Evolutionary conservation across 2,888 invertebrate genomes (phyloP), one percentile per base, ranked within the genome.

Genomic region (Tanypteryx hageni): DNA sequence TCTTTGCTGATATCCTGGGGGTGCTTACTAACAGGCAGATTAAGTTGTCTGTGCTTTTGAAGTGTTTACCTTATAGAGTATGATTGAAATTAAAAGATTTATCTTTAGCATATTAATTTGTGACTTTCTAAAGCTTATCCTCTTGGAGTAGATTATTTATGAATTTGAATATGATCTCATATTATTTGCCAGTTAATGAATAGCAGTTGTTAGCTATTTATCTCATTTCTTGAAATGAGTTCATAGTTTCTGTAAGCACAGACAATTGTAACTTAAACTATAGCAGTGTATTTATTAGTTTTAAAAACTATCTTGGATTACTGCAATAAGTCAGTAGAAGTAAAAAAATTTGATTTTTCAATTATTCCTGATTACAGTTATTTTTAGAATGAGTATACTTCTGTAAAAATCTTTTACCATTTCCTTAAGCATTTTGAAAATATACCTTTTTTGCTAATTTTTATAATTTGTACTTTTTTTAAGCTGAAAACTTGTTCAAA

Each of bases 1-100:
- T 89, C 89, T 89, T 89, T 89, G 68, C 89, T 89, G 89, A 89
- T 61, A 89, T 89, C 89, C 89, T 89, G 89, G 89, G 89, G 89
- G 89, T 89, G 89, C 89, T 89, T 89, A 89, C 89, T 89, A 89
- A 89, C 64, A 44, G 61, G 64, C 89, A 64, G 89, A 89, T 89
- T 89, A n/a, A 89, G 44, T 89, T 89, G 89, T 89, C 89, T 89
- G 89, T 89, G 89, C 89, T 89, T 89, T 89, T 89, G 89, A 64
- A 89, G 89, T 89, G 89, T 89, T 89, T 61, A 56, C 64, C 44
- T 10, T 10, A 27, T 27, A 3, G 13, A 14, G 27, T 76, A 27
- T 76, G 7, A 27, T 13, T 27, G 27, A 27, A 27, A 76, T 76
- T 27, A 27, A 4, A 76, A 76, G 0, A 27, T 5, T 27, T 76